Conservation (phyloP, 2,888 invertebrate species). For the Eurytoma californica region DNA sequence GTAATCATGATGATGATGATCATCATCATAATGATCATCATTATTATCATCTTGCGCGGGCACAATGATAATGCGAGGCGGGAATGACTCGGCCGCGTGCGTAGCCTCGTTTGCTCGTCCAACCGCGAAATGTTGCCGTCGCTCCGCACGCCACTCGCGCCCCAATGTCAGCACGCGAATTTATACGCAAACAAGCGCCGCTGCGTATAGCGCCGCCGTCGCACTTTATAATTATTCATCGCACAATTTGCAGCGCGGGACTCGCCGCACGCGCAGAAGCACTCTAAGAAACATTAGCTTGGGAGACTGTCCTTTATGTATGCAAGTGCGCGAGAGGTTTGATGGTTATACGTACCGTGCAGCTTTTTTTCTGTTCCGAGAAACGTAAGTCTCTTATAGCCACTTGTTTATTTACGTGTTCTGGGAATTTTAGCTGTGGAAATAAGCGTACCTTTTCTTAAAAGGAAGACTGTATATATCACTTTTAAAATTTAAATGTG, state of each 20-base stretch:
- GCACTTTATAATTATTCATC: conserved; percentile 32
- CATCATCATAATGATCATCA: conserved; percentile 11
- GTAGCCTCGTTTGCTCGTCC: conserved; percentile 20
- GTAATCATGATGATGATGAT: too few species aligned
- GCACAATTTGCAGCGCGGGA: not conserved
- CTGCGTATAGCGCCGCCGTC: conserved; percentile 3
- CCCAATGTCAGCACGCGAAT: not conserved
- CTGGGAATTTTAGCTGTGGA: too few species aligned
- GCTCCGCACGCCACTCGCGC: not conserved
- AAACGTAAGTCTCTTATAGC: too few species aligned
- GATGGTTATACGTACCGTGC: too few species aligned
- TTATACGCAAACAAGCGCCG: conserved; percentile 28
- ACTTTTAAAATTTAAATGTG: too few species aligned
- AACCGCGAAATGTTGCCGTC: conserved; percentile 27
- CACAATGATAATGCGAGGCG: conserved; percentile 21
- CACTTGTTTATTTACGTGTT: too few species aligned
- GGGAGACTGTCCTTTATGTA: not conserved
- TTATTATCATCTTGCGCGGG: conserved; percentile 18
- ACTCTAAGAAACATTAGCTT: not conserved
- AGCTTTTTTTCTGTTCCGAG: too few species aligned
- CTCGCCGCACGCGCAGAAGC: not conserved
- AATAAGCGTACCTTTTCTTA: too few species aligned
- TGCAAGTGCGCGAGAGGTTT: too few species aligned
- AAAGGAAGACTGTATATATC: too few species aligned
- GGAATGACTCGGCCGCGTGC: not conserved